These are phyloP conservation scores for Crepidodera aurea DNA, from an alignment of 2,888 invertebrate species.

Conservation along the genomic window DNA sequence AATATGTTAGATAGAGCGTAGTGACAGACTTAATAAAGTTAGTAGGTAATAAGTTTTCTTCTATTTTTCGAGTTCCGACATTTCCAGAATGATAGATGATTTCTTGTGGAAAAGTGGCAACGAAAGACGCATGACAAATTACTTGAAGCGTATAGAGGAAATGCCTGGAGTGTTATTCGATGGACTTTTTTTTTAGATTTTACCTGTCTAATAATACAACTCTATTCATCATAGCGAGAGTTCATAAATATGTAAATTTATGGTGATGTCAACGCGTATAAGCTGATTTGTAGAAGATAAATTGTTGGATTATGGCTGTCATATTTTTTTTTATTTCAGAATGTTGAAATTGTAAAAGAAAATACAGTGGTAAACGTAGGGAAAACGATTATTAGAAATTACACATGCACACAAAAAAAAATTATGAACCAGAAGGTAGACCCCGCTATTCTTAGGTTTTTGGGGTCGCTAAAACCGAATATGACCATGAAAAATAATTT, in stretches of 20 bases:
- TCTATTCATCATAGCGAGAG: constrained; percentile 18
- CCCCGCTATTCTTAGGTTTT: too few relatives aligned
- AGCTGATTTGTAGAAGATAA: neutral
- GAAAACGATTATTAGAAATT: too few relatives aligned
- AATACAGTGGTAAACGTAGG: too few relatives aligned
- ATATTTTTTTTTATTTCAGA: neutral
- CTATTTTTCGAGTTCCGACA: neutral
- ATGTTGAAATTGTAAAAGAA: neutral
- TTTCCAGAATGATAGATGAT: constrained; percentile 22
- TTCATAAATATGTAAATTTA: constrained; percentile 26
- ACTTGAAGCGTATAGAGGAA: constrained; percentile 19
- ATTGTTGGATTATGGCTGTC: neutral
- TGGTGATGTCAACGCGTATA: constrained; percentile 12
- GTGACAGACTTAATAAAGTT: constrained; percentile 2
- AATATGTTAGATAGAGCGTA: neutral
- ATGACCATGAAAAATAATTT: too few relatives aligned
- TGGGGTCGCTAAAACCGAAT: too few relatives aligned
- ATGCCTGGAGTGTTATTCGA: constrained; percentile 21
- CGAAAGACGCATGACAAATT: constrained; percentile 25
- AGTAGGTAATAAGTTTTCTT: constrained; percentile 12
- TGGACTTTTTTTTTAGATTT: constrained; percentile 16
- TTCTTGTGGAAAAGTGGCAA: constrained; percentile 19
- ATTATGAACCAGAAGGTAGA: too few relatives aligned
- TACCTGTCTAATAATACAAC: constrained; percentile 22
- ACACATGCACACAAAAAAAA: too few relatives aligned